These are phyloP conservation scores for Oxycera nigricornis DNA, from an alignment of 2,888 invertebrate genomes.

Conservation along the genomic window DNA sequence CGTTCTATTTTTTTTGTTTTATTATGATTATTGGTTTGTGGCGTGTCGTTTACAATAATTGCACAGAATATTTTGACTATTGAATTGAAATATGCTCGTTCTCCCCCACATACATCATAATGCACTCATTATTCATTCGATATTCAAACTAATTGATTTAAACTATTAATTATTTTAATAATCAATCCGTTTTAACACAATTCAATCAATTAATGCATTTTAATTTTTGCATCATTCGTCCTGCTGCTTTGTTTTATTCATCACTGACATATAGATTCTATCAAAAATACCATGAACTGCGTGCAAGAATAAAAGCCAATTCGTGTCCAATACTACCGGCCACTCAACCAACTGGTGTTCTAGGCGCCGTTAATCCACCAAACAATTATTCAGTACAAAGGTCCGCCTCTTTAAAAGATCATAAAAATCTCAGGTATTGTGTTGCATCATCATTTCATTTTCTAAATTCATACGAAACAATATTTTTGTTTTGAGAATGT, in stretches of 20 bases:
- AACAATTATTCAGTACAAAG: constrained; percentile 65
- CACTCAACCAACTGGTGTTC: constrained; percentile 61
- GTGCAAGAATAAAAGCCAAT: constrained; percentile 86
- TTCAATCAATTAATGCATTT: constrained; percentile 32
- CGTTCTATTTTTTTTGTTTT: background rate
- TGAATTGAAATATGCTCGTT: background rate
- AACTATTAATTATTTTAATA: background rate
- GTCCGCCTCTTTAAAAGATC: constrained; percentile 68
- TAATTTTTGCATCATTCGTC: constrained; percentile 45
- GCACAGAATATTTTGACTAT: constrained; percentile 7
- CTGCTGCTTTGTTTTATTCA: constrained; percentile 44
- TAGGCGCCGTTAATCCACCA: constrained; percentile 60
- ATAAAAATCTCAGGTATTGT: constrained; percentile 61
- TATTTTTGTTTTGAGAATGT: background rate
- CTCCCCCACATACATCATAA: background rate
- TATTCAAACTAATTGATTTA: background rate
- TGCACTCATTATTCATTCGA: background rate
- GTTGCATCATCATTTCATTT: constrained; percentile 18
- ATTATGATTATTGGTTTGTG: constrained; percentile 20
- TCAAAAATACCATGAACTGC: constrained; percentile 86
- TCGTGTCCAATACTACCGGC: constrained; percentile 79
- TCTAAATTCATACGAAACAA: constrained; percentile 10
- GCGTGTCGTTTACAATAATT: constrained; percentile 30
- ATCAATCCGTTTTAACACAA: constrained; percentile 21
- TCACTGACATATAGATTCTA: constrained; percentile 74